Conservation (phyloP, 2,888 invertebrate genomes). For the Leucozona laternaria region DNA sequence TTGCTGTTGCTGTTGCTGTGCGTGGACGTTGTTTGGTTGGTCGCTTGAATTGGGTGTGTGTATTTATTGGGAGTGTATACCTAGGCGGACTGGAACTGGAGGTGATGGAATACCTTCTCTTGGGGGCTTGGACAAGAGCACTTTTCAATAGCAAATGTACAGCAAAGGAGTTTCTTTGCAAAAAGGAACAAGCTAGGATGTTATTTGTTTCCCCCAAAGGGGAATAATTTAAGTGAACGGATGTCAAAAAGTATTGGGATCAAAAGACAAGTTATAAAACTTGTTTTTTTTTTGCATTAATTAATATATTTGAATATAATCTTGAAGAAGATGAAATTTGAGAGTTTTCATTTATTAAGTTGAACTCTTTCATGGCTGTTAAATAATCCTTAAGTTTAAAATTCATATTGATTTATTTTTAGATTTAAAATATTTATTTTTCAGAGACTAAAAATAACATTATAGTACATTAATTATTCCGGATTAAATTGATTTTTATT, state of each 20-base stretch:
- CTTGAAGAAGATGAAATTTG: neutral
- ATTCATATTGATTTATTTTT: neutral
- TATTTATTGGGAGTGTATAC: neutral
- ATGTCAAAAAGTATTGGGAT: conserved; percentile 46
- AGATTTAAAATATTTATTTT: neutral
- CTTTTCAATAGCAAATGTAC: neutral
- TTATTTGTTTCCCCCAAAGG: conserved; percentile 27
- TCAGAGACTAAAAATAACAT: neutral
- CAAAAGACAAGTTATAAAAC: conserved; percentile 44
- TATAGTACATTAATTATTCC: too few species aligned
- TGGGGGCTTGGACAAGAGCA: neutral
- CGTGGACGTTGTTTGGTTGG: conserved; percentile 1
- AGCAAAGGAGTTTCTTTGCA: neutral
- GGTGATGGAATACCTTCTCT: conserved; percentile 21
- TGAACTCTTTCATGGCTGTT: neutral
- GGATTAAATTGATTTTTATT: too few species aligned
- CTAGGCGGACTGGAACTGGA: neutral
- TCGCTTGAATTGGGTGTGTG: neutral
- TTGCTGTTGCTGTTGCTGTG: neutral
- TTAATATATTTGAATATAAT: conserved; percentile 34
- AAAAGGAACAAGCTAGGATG: conserved; percentile 22
- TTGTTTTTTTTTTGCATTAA: conserved; percentile 1
- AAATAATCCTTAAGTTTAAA: neutral
- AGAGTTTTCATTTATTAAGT: neutral
- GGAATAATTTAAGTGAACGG: conserved; percentile 40